Percentiles rank a stretch among this genome's conserved stretches.
phyloP scores from a whole-genome alignment of 2,797 vertebrate species.

The Enteromius trimaculatus region DNA sequence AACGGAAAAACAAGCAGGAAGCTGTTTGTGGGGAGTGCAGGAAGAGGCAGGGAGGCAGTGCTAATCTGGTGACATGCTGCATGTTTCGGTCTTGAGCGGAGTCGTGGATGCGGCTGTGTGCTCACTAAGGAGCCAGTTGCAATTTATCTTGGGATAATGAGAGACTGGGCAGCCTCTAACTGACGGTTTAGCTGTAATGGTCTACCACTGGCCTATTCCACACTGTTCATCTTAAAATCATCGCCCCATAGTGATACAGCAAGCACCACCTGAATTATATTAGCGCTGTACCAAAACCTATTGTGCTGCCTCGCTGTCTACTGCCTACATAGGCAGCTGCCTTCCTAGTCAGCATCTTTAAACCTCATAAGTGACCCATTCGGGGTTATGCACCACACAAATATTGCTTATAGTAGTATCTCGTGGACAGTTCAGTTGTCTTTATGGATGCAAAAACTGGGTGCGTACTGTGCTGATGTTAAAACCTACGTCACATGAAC shows the following conservation, averaged over 20 bases:
- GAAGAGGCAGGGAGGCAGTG: slow-evolving; percentile 56
- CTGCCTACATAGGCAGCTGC: neutral
- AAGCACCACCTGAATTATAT: slow-evolving; percentile 31
- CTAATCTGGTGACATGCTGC: slow-evolving; percentile 61
- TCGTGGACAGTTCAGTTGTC: neutral
- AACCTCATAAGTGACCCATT: slow-evolving; percentile 5
- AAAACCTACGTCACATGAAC: neutral
- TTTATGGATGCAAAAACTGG: neutral
- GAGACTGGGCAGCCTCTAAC: slow-evolving; percentile 58
- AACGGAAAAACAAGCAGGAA: slow-evolving; percentile 62
- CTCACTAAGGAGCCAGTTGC: slow-evolving; percentile 56
- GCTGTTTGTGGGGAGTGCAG: slow-evolving; percentile 60
- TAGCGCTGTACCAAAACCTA: neutral
- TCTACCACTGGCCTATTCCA: slow-evolving; percentile 56
- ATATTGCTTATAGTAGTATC: neutral
- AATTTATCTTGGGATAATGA: slow-evolving; percentile 60
- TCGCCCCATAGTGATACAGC: slow-evolving; percentile 55
- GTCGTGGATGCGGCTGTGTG: slow-evolving; percentile 60
- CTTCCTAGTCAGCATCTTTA: slow-evolving; percentile 12
- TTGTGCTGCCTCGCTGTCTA: slow-evolving; percentile 3
- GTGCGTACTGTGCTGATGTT: neutral
- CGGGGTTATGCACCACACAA: neutral
- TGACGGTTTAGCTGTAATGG: slow-evolving; percentile 61
- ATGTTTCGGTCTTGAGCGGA: slow-evolving; percentile 57
- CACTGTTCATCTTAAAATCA: slow-evolving; percentile 59